Evolutionary conservation across 2,113 vertebrate genomes (phyloP), one percentile per base, ranked within the genome.

Genomic region (Apteryx mantelli): DNA sequence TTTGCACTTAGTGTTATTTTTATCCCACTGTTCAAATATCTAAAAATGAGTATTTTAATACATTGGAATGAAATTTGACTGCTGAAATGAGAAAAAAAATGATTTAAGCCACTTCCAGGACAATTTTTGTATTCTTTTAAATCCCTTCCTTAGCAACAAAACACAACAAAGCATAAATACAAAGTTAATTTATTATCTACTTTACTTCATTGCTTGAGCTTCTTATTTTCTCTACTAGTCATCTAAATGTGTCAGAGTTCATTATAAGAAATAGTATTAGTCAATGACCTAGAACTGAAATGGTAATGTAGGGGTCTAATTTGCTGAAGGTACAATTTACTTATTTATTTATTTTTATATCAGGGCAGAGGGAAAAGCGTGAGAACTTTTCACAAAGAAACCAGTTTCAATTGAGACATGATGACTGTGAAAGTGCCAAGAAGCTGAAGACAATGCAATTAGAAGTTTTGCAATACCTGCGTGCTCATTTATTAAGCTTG

Each of bases 161-260:
- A 44, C 42, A 88, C 60, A 92, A 83, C 22, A 63, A 75, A 68
- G 64, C 21, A 69, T 34, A 79, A 93, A 93, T 8, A 79, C 8
- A 44, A 65, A 89, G 48, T n/a, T 65, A 60, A 87, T 91, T 89
- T 95, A 82, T 85, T 77, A 91, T n/a, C 89, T 82, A 28, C 22
- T 38, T 68, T 34, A 60, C 28, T 84, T 86, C 74, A 52, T 15
- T 69, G 81, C 74, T 69, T 6, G n/a, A 76, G 61, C 46, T 36
- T 12, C 61, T 78, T 66, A 34, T 70, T 88, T 60, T 18, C 38
- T 63, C 50, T 82, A 22, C 36, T 15, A 20, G 25, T 58, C 61
- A 89, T 63, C 32, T 76, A 75, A 78, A 46, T 5, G n/a, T n/a
- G 56, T 53, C 64, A 68, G 52, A 69, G 34, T 48, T 63, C 73